Evolutionary conservation across 1,140 invertebrate genomes (phyloP).

Genomic region (Megalopta genalis): DNA sequence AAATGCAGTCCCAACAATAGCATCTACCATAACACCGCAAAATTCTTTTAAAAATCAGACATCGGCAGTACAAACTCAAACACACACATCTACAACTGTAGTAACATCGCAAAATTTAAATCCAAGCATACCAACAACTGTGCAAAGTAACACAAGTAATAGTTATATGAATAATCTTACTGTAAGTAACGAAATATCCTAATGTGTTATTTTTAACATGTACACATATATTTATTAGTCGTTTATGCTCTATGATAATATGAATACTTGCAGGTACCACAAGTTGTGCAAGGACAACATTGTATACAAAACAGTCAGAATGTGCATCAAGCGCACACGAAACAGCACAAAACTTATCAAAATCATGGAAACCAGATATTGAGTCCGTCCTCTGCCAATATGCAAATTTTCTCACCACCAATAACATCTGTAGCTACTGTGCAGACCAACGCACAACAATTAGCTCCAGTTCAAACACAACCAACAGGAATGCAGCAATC

Average conservation of each 20-base stretch:
- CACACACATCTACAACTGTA: conserved; percentile 63
- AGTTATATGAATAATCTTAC: conserved; percentile 68
- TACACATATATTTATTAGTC: conserved; percentile 1
- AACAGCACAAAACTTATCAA: conserved; percentile 68
- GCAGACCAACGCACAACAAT: conserved; percentile 56
- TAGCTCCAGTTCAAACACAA: conserved; percentile 58
- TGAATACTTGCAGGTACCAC: conserved; percentile 35
- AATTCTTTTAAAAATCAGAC: conserved; percentile 75
- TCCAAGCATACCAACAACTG: conserved; percentile 55
- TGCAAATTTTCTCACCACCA: conserved; percentile 59
- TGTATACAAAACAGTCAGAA: conserved; percentile 65
- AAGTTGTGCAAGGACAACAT: conserved; percentile 66
- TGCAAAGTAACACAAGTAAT: conserved; percentile 62
- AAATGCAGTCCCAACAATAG: conserved; percentile 66
- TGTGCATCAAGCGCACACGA: conserved; percentile 64
- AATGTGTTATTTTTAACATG: conserved; percentile 1
- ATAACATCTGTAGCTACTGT: conserved; percentile 46
- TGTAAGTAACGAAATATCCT: conserved; percentile 59
- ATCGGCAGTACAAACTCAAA: conserved; percentile 76
- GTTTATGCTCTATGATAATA: not conserved
- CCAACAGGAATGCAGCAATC: conserved; percentile 68
- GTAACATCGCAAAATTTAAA: conserved; percentile 68
- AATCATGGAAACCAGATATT: conserved; percentile 69
- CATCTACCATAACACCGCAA: conserved; percentile 65
- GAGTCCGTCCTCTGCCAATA: conserved; percentile 72